A percentile compares a stretch with the other conserved stretches of the same genome.
These are phyloP conservation scores for Phymanthus crucifer DNA, from an alignment of 92 coral and sea anemone species.

Conservation along the genomic window DNA sequence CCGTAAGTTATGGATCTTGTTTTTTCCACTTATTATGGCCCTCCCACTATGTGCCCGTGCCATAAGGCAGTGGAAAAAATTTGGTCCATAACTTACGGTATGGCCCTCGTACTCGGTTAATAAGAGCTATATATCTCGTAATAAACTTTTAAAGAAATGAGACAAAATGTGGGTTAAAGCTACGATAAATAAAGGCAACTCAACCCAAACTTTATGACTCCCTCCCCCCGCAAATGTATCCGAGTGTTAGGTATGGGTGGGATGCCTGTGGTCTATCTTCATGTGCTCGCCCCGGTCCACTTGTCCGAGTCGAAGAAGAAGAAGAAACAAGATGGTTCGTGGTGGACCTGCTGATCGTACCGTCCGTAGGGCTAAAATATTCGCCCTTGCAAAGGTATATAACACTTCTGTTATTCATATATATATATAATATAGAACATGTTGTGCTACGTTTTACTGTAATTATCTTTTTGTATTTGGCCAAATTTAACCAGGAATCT, in stretches of 20 bases:
- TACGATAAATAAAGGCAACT: too few relatives aligned
- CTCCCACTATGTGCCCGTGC: too few relatives aligned
- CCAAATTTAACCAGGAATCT: neutral
- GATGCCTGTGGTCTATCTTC: conserved; percentile 15
- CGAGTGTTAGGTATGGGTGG: neutral
- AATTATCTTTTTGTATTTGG: neutral
- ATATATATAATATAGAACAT: neutral
- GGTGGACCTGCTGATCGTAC: conserved; percentile 87
- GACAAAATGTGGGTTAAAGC: too few relatives aligned
- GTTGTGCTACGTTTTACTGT: neutral
- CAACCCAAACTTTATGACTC: too few relatives aligned
- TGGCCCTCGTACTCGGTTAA: too few relatives aligned
- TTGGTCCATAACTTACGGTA: too few relatives aligned
- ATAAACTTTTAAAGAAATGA: too few relatives aligned
- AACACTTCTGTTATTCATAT: neutral
- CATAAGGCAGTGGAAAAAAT: too few relatives aligned
- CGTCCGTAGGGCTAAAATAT: conserved; percentile 83
- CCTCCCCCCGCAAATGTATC: too few relatives aligned
- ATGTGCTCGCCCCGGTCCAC: conserved; percentile 16
- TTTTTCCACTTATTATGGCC: too few relatives aligned
- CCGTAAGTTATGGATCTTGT: too few relatives aligned
- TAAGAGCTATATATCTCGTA: too few relatives aligned
- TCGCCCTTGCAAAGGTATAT: conserved; percentile 97
- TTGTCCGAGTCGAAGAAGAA: conserved; percentile 1
- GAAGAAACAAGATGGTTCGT: conserved; percentile 76